Conservation (phyloP, 2,113 vertebrate species). For the Pelecanus crispus region DNA sequence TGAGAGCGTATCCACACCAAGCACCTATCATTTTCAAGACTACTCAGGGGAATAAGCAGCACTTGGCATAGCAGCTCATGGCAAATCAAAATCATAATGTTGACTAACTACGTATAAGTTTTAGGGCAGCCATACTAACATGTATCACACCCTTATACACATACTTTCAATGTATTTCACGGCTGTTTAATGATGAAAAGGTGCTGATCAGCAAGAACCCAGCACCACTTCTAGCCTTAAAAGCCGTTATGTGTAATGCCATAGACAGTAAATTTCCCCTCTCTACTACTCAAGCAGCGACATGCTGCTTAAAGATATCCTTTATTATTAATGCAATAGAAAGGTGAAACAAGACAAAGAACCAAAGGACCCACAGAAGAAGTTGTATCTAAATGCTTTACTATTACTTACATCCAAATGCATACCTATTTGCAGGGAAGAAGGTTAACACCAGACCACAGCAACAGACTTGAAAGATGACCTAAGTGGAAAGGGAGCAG, state of each 20-base stretch:
- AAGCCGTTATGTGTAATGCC: fast-evolving
- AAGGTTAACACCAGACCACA: background rate
- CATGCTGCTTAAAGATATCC: background rate
- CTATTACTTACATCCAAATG: background rate
- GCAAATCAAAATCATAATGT: background rate
- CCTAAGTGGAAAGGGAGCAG: background rate
- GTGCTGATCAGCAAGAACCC: background rate
- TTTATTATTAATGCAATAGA: background rate
- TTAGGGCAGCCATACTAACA: background rate
- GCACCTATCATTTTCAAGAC: background rate
- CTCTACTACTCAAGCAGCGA: background rate
- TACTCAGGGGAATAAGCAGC: background rate
- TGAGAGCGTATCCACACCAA: background rate
- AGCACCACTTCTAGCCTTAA: background rate
- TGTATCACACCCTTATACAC: background rate
- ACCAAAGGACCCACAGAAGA: background rate
- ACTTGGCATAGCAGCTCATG: background rate
- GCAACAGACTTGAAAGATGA: background rate
- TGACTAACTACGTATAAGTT: background rate
- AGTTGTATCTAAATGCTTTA: background rate
- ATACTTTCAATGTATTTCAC: background rate
- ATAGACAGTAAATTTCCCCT: background rate
- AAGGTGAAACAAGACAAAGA: background rate
- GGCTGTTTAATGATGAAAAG: background rate
- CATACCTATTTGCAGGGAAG: background rate